Evolutionary conservation across 2,888 invertebrate species (phyloP), one percentile per base, ranked within the genome.

Genomic region (Rhimphoctona megacephalus): DNA sequence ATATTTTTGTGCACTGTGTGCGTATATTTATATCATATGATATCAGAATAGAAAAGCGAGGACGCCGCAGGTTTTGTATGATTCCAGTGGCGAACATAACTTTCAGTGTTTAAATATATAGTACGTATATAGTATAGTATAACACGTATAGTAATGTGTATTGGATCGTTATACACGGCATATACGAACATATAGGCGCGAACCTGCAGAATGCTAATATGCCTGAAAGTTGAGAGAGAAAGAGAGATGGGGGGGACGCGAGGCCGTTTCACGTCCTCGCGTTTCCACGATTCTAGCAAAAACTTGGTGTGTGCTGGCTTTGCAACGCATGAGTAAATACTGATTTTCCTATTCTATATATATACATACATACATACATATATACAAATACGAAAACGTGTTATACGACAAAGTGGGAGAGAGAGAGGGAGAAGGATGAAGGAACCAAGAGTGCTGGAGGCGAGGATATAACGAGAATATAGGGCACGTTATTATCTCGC

Each of bases 381-480:
- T 30, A 54, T 30, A 39, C 19, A 30, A 6, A 14, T 30, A 52
- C 30, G 54, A 49, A 57, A 81, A 74, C 64, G 69, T 33, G 57
- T 54, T n/a, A 54, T 54, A 66, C 46, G 17, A 46, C 3, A 36
- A 6, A 36, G 36, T 6, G 66, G 39, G 36, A 66, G 78, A 39
- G 30, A 36, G 74, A 43, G 61, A 30, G 54, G 25, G 79, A 49
- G 72, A 17, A 36, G 46, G 69, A 76, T 80, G 70, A 79, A 79
- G 61, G n/a, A 82, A 54, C 72, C 46, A n/a, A 36, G 66, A 76
- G 33, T 52, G 73, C 73, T 54, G n/a, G 69, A 70, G 76, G 66
- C 82, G 43, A 61, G 74, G 64, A 66, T 81, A 66, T 83, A 86
- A 86, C 83, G 78, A 81, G 73, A 78, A 86, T 78, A 83, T 83